Evolutionary conservation across 2,888 invertebrate genomes (phyloP).

Genomic region (Caradrina clavipalpis): DNA sequence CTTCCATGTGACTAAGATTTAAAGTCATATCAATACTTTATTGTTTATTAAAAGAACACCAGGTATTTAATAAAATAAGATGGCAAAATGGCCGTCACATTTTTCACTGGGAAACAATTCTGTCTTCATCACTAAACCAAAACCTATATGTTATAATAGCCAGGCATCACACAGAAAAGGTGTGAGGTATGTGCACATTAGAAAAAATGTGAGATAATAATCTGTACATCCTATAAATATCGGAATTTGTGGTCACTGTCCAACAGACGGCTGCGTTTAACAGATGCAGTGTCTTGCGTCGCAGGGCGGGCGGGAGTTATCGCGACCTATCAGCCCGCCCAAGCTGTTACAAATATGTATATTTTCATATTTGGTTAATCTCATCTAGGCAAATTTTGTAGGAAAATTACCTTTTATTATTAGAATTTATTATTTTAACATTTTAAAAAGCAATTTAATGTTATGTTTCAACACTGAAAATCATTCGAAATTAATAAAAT

Average conservation of each 20-base stretch:
- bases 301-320: slow-evolving; percentile 69
- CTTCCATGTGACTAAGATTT: not conserved
- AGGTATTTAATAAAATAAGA: no score
- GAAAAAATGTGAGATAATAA: not conserved
- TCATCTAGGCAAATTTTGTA: not conserved
- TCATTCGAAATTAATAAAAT: no score
- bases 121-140: no score
- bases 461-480: not conserved
- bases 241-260: slow-evolving; percentile 7
- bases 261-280: slow-evolving; percentile 56
- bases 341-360: not conserved
- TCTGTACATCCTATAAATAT: not conserved
- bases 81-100: no score
- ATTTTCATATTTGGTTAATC: not conserved
- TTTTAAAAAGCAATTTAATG: not conserved
- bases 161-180: no score
- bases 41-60: no score
- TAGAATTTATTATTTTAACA: not conserved
- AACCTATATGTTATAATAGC: no score
- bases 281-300: slow-evolving; percentile 44
- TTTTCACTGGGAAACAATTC: no score
- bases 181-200: no score
- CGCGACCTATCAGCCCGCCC: slow-evolving; percentile 71
- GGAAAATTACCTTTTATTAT: not conserved
- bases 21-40: no score